phyloP scores from a whole-genome alignment of 2,888 invertebrate genomes.

The Dioctria linearis region DNA sequence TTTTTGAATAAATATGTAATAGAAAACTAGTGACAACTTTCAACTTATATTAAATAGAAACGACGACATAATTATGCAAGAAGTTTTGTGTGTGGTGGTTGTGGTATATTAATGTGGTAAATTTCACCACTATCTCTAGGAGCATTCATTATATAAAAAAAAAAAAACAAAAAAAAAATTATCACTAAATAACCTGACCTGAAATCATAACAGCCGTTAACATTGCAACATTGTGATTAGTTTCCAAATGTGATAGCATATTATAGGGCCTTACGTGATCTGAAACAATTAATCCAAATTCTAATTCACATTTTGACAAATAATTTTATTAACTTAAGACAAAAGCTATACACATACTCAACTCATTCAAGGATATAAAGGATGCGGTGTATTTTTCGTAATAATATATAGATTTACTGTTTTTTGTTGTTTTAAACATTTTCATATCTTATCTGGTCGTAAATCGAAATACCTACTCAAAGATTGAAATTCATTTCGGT shows the following conservation, averaged over 20 bases:
- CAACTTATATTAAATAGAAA: conserved; percentile 5
- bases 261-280: conserved; percentile 70
- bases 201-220: conserved; percentile 70
- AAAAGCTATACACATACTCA: not conserved
- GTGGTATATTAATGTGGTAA: conserved; percentile 7
- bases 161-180: conserved; percentile 4
- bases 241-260: conserved; percentile 70
- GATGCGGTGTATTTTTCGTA: no score
- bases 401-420: no score
- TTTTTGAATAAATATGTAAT: not conserved
- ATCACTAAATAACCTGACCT: conserved; percentile 64
- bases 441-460: no score
- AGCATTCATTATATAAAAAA: conserved; percentile 1
- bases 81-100: not conserved
- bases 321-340: not conserved
- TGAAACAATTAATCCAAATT: conserved; percentile 60
- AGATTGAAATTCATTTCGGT: no score
- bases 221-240: conserved; percentile 69
- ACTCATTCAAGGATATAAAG: not conserved
- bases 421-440: no score
- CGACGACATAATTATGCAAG: not conserved
- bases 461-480: no score
- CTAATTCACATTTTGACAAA: conserved; percentile 7
- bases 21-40: conserved; percentile 1
- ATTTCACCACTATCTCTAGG: conserved; percentile 33